Evolutionary conservation across 1,140 invertebrate genomes (phyloP).

Genomic region (silkworm (Bombyx mori)): DNA sequence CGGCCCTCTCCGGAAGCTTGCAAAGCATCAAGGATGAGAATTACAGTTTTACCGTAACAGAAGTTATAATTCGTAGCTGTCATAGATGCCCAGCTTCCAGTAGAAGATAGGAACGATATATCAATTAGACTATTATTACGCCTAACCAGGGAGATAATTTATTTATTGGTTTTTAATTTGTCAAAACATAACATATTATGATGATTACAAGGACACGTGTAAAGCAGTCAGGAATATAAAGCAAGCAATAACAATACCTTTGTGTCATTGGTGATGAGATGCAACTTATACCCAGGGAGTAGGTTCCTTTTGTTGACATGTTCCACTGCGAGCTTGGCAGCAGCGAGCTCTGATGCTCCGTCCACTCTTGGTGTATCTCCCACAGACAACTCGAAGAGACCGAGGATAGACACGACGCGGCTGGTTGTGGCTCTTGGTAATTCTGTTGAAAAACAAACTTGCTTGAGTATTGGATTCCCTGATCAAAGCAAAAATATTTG

Average conservation of each 20-base stretch:
- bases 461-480: background rate
- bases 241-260: conserved; percentile 73
- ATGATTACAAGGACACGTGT: no score
- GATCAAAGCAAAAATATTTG: background rate
- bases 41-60: no score
- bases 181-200: background rate
- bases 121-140: background rate
- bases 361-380: conserved; percentile 73
- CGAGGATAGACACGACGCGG: conserved; percentile 74
- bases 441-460: conserved; percentile 18
- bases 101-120: background rate
- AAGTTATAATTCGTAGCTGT: no score
- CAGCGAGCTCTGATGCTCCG: conserved; percentile 80
- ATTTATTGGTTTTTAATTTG: background rate
- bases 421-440: conserved; percentile 21
- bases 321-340: conserved; percentile 80
- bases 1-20: no score
- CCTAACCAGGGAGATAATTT: background rate
- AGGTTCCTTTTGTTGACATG: conserved; percentile 80
- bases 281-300: conserved; percentile 79
- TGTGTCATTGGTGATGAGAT: conserved; percentile 85
- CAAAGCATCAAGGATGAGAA: no score
- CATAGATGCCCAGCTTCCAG: no score
- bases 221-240: no score
- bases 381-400: conserved; percentile 83